Evolutionary conservation across 1,140 invertebrate species (phyloP).

Genomic region (Halesus radiatus): DNA sequence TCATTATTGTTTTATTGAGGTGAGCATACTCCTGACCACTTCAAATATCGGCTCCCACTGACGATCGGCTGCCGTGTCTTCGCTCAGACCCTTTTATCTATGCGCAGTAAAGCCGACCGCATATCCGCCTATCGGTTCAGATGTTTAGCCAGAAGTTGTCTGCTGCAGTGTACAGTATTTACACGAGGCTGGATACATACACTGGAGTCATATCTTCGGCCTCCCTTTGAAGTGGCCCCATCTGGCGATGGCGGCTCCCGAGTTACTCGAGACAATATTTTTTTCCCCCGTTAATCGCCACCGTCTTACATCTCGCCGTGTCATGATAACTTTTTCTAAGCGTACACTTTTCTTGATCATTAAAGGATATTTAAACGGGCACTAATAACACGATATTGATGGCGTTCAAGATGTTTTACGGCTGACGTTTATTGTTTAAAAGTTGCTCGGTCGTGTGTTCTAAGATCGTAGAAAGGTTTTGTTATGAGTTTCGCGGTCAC

Average conservation of each 20-base stretch:
- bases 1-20: slow-evolving; percentile 24
- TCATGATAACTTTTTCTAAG: slow-evolving; percentile 41
- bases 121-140: slow-evolving; percentile 27
- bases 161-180: not conserved
- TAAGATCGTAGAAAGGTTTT: not conserved
- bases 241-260: slow-evolving; percentile 53
- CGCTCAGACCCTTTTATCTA: not conserved
- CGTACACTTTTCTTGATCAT: slow-evolving; percentile 47
- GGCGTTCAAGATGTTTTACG: slow-evolving; percentile 43
- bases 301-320: slow-evolving; percentile 40
- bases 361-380: slow-evolving; percentile 46
- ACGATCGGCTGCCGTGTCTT: slow-evolving; percentile 17
- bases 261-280: slow-evolving; percentile 23
- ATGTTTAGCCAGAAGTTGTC: slow-evolving; percentile 29
- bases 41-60: slow-evolving; percentile 24
- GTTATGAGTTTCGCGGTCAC: slow-evolving; percentile 3
- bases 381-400: slow-evolving; percentile 44
- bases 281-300: slow-evolving; percentile 45
- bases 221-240: slow-evolving; percentile 53
- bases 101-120: not conserved
- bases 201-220: slow-evolving; percentile 15
- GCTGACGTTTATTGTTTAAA: slow-evolving; percentile 47
- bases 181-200: not conserved
- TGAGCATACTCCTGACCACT: slow-evolving; percentile 22
- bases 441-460: not conserved